Percentiles rank a stretch among this genome's conserved stretches.
Evolutionary conservation across 2,797 vertebrate species (phyloP).

Genomic region (Chelonia mydas): DNA sequence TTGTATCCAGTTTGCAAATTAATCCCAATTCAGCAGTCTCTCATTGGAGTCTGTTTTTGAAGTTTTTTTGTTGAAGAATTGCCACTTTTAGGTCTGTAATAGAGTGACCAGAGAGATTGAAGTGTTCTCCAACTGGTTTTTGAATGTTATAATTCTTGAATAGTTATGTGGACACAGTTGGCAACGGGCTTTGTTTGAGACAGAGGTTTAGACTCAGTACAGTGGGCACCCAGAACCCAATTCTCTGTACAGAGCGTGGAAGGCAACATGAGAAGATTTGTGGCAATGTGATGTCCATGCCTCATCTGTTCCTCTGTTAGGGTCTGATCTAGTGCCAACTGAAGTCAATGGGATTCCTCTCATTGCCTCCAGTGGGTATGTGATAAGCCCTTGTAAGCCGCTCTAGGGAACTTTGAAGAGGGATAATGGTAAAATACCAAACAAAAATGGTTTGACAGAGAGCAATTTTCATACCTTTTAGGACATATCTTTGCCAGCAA

Average conservation of each 20-base stretch:
- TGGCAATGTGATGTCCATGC: not conserved
- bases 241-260: not conserved
- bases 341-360: not conserved
- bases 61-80: too few species aligned
- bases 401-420: not conserved
- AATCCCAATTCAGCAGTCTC: too few species aligned
- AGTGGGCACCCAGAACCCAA: not conserved
- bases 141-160: too few species aligned
- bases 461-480: slow-evolving; percentile 28
- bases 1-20: too few species aligned
- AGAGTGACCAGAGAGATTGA: too few species aligned
- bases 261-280: not conserved
- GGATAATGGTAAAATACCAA: not conserved
- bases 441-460: slow-evolving; percentile 40
- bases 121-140: too few species aligned
- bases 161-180: too few species aligned
- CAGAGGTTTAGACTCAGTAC: not conserved
- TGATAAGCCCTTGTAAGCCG: slow-evolving; percentile 21
- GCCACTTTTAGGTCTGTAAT: too few species aligned
- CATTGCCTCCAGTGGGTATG: not conserved
- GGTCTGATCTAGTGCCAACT: not conserved
- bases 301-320: not conserved
- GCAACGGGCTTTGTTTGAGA: not conserved
- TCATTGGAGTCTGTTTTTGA: too few species aligned
- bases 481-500: slow-evolving; percentile 10